Conservation (phyloP, 2,888 invertebrate genomes). For the Xestia sexstrigata region DNA sequence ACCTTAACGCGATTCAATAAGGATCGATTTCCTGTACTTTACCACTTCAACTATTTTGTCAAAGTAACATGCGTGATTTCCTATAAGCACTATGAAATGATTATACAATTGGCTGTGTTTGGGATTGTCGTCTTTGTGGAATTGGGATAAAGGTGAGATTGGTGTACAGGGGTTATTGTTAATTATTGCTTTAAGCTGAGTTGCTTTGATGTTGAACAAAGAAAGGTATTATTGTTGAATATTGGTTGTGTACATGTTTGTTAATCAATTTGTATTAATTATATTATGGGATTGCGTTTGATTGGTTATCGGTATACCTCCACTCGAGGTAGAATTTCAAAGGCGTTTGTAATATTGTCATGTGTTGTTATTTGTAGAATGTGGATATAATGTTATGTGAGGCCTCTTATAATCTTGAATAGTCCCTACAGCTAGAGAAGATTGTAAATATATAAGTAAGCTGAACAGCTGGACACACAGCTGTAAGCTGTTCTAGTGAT, state of each 20-base stretch:
- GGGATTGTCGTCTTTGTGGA: slow-evolving; percentile 62
- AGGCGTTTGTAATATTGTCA: slow-evolving; percentile 1
- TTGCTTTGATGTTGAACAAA: slow-evolving; percentile 66
- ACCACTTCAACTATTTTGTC: slow-evolving; percentile 50
- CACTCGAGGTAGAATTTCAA: slow-evolving; percentile 23
- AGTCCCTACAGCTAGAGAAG: neutral
- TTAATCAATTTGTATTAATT: slow-evolving; percentile 66
- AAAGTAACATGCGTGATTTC: slow-evolving; percentile 74
- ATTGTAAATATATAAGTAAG: neutral
- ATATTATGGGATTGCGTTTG: slow-evolving; percentile 44
- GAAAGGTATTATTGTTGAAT: slow-evolving; percentile 58
- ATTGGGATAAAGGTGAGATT: slow-evolving; percentile 50
- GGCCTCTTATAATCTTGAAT: neutral
- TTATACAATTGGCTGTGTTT: slow-evolving; percentile 59
- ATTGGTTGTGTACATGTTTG: slow-evolving; percentile 55
- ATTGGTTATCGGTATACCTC: slow-evolving; percentile 23
- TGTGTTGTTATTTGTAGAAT: neutral
- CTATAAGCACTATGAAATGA: slow-evolving; percentile 72
- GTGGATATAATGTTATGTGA: neutral
- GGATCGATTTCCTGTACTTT: slow-evolving; percentile 39
- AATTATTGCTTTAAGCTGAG: slow-evolving; percentile 69
- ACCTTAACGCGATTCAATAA: slow-evolving; percentile 52
- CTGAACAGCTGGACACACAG: too few species aligned
- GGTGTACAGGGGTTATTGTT: slow-evolving; percentile 40
- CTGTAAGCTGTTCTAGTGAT: too few species aligned